Conservation (phyloP, 2,888 invertebrate species). For the Charanyca ferruginea region DNA sequence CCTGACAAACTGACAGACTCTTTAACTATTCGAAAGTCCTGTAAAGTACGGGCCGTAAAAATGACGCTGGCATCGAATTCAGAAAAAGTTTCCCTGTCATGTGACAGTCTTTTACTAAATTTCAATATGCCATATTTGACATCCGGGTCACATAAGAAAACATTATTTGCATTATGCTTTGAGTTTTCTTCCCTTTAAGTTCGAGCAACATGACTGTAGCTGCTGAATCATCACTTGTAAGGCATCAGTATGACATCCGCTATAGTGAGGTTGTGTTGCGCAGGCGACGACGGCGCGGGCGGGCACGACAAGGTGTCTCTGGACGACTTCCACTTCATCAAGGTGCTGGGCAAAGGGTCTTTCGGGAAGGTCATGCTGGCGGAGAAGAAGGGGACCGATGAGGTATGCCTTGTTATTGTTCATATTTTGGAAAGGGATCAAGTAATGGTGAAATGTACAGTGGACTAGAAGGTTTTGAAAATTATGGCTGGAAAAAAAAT, state of each 20-base stretch:
- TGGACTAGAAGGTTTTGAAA: too few species aligned
- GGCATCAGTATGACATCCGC: not conserved
- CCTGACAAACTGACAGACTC: not conserved
- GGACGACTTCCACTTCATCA: constrained; percentile 98
- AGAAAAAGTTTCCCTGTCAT: too few species aligned
- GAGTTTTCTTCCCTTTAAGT: not conserved
- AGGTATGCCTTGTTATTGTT: constrained; percentile 81
- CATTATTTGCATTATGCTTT: not conserved
- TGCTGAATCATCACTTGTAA: constrained; percentile 9
- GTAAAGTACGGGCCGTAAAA: too few species aligned
- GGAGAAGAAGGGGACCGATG: constrained; percentile 97
- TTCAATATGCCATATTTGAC: not conserved
- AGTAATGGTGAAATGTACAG: too few species aligned
- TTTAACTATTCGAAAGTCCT: not conserved
- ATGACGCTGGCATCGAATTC: too few species aligned
- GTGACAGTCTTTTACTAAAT: too few species aligned
- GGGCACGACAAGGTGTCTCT: constrained; percentile 92
- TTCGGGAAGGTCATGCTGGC: constrained; percentile 99
- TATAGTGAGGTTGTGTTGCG: constrained; percentile 25
- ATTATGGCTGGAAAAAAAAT: too few species aligned
- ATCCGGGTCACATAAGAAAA: not conserved
- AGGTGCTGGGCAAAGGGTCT: constrained; percentile 99
- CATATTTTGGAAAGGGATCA: too few species aligned
- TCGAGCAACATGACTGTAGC: not conserved
- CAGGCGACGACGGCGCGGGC: constrained; percentile 68